phyloP scores from a whole-genome alignment of 2,113 vertebrate species.

The Sminthopsis crassicaudata region DNA sequence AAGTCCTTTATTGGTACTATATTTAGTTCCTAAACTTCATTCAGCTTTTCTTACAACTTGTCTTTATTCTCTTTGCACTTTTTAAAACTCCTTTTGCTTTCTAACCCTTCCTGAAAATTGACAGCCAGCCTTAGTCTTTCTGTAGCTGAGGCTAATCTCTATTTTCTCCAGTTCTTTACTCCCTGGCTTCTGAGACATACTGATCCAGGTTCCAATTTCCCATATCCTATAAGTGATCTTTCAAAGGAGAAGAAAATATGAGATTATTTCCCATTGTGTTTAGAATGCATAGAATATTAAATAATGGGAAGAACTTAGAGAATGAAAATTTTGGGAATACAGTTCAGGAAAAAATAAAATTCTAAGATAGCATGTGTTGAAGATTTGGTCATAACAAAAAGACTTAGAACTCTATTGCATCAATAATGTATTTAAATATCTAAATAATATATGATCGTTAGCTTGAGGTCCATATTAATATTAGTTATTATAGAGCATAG shows the following conservation, averaged over 20 bases:
- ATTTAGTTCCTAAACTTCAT: not conserved
- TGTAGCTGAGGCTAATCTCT: not conserved
- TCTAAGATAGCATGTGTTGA: accelerated
- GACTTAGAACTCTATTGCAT: not conserved
- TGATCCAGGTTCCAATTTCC: accelerated
- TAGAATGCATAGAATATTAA: not conserved
- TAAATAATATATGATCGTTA: not conserved
- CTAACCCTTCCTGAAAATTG: not conserved
- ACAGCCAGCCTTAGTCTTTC: no score
- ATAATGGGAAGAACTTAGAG: not conserved
- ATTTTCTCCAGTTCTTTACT: not conserved
- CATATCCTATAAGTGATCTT: not conserved
- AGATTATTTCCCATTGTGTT: not conserved
- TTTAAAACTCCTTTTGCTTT: not conserved
- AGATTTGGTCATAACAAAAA: not conserved
- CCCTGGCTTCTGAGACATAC: not conserved
- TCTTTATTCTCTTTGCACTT: not conserved
- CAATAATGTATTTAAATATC: not conserved
- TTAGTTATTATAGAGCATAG: no score
- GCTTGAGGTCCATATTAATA: not conserved
- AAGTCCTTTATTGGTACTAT: not conserved
- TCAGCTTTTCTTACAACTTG: not conserved
- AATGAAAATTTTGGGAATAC: not conserved
- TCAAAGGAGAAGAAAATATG: not conserved
- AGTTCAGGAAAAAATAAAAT: not conserved